Evolutionary conservation across 37 sponge, comb jelly and placozoan species (phyloP), one percentile per base, ranked within the genome.

Genomic region (Chondrosia reniformis): DNA sequence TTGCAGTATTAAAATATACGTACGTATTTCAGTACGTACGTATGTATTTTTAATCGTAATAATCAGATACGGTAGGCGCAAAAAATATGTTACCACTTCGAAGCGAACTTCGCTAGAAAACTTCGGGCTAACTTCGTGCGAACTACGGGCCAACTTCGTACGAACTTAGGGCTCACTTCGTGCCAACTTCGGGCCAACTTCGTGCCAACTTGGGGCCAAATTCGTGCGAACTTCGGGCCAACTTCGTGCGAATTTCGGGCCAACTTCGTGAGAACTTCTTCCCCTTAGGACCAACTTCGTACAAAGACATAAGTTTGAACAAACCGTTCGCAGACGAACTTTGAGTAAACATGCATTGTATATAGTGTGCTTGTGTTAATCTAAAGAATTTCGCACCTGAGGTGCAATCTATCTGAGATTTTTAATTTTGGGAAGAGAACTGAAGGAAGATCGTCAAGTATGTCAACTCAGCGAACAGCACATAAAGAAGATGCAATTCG

Each of bases 81-180:
- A 15, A 49, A 49, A 15, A 19, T 49, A 49, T 49, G 52, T 49
- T 49, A 49, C 52, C 52, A 49, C 15, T 49, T 49, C 52, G 15
- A 49, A 49, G 52, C 52, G 52, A 49, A 49, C 52, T 49, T 49
- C 52, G 10, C 36, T 2, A 28, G 33, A 4, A 4, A 15, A 3
- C 34, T n/a, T n/a, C n/a, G n/a, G n/a, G n/a, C n/a, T n/a, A n/a
- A n/a, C n/a, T 64, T 64, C 36, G 66, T 2, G 36, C 36, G 6
- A 64, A 64, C 34, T 64, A 34, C 36, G 66, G 3, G 4, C 36
- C 6, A 4, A 69, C 72, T 69, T 69, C 72, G 72, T 4, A 17
- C 72, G 8, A 69, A 69, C 72, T 69, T 69, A 21, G 43, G 1
- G 1, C 4, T 21, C 19, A 69, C 72, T 69, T 69, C 41, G 72